Evolutionary conservation across 2,113 vertebrate genomes (phyloP).

Genomic region (Saguinus imperator): DNA sequence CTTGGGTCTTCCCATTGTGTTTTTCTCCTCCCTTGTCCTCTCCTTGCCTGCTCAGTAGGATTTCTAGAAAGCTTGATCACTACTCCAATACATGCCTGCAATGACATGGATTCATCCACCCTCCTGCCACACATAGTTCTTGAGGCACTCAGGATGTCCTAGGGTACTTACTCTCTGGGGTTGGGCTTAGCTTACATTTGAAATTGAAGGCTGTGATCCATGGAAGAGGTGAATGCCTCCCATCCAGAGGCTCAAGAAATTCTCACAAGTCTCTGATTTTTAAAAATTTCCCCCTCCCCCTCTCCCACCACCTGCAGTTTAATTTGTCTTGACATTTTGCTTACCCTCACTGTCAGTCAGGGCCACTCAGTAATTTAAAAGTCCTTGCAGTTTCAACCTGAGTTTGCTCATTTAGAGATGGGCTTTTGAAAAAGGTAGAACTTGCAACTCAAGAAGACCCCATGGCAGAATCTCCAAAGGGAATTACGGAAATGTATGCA

Average conservation of each 20-base stretch:
- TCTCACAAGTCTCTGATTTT: conserved; percentile 31
- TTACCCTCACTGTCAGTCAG: neutral
- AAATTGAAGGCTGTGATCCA: conserved; percentile 3
- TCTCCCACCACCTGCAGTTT: neutral
- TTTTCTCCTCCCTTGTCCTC: neutral
- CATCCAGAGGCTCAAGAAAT: neutral
- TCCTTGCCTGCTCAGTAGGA: neutral
- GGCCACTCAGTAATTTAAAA: conserved; percentile 49
- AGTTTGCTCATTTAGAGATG: neutral
- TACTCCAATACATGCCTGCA: neutral
- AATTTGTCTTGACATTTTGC: conserved; percentile 25
- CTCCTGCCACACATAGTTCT: neutral
- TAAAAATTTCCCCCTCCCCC: neutral
- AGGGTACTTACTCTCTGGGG: neutral
- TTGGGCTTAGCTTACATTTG: neutral
- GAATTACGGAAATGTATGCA: neutral
- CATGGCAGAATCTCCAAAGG: neutral
- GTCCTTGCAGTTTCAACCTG: neutral
- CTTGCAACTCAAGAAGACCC: neutral
- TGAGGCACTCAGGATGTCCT: neutral
- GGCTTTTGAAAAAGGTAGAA: neutral
- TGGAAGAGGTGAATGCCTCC: neutral
- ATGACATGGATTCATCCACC: neutral
- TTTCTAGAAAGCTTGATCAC: conserved; percentile 51
- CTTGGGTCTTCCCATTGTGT: neutral